Evolutionary conservation across 2,888 invertebrate species (phyloP), one percentile per base, ranked within the genome.

Genomic region (Ormyrus labotus): DNA sequence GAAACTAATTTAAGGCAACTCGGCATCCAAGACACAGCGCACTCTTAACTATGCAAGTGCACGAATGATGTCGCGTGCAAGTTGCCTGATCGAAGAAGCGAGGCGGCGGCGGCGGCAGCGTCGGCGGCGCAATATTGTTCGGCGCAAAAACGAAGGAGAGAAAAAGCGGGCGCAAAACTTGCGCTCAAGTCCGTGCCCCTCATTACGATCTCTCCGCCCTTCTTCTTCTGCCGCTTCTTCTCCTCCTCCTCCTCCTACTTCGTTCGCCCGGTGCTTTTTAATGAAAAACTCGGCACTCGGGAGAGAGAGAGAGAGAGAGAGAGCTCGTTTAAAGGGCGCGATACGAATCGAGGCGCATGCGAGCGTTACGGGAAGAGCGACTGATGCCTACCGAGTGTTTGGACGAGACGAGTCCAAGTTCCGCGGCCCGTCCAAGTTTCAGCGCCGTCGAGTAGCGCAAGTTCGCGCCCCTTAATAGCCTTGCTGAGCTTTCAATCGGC

Each of bases 1-100:
- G n/a, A 78, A 78, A 61, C 19, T 78, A 74, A 79, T 79, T 79
- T 69, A 51, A 55, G 34, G 78, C 34, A 55, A 34, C 68, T 72
- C 47, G 34, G 8, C 34, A 34, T 34, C 11, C 50, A 19, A 5
- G 45, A n/a, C 58, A 4, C 8, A 47, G 58, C 48, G 48, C 61
- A n/a, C 53, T 6, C 55, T 65, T 74, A 80, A 80, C 74, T 75
- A 75, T 81, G 68, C 71, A 64, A 81, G 72, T 69, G 72, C 81
- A 75, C 70, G 81, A 81, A 72, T 76, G 75, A 64, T 81, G 81
- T 81, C 78, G 78, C 76, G 81, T 81, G 78, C 78, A 64, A 63
- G 34, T 34, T 34, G 48, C 34, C 71, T 55, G 57, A 72, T 71
- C 65, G 61, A 61, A 34, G 34, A 34, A 58, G 68, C 34, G 48